Evolutionary conservation across 2,797 vertebrate species (phyloP).

Genomic region (Erethizon dorsatum): DNA sequence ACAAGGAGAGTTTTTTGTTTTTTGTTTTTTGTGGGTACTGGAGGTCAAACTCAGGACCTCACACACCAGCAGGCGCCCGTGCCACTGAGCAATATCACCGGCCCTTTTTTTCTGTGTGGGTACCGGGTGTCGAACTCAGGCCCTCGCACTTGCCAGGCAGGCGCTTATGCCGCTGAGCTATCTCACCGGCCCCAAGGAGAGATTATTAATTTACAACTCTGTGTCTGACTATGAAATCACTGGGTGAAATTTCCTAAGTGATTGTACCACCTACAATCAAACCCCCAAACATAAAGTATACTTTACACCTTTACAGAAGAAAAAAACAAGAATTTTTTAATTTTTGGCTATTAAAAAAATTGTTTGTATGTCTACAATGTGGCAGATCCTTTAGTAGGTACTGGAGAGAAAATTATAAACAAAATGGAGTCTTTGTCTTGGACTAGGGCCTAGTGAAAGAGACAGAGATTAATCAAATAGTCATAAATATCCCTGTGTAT

Average conservation of each 20-base stretch:
- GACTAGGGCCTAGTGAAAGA: not conserved
- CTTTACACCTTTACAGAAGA: not conserved
- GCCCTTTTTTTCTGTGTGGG: too few species aligned
- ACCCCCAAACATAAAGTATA: not conserved
- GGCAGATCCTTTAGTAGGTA: not conserved
- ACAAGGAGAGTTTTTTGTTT: not conserved
- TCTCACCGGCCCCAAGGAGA: not conserved
- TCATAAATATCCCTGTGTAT: not conserved
- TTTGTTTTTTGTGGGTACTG: too few species aligned
- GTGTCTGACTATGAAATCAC: not conserved
- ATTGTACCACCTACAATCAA: not conserved
- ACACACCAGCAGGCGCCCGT: too few species aligned
- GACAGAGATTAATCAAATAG: not conserved
- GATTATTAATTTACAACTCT: not conserved
- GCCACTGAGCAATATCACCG: too few species aligned
- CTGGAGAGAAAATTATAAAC: slow-evolving; percentile 17
- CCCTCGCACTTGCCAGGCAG: too few species aligned
- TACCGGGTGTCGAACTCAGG: too few species aligned
- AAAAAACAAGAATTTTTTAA: not conserved
- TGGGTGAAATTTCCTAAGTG: not conserved
- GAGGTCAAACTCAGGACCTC: too few species aligned
- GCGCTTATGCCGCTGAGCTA: too few species aligned
- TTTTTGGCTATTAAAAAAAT: slow-evolving; percentile 47
- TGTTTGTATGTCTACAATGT: not conserved
- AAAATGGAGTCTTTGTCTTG: not conserved